Percentiles rank a stretch among this genome's conserved stretches.
Evolutionary conservation across 2,797 vertebrate species (phyloP).

Genomic region (Buceros bicornis): DNA sequence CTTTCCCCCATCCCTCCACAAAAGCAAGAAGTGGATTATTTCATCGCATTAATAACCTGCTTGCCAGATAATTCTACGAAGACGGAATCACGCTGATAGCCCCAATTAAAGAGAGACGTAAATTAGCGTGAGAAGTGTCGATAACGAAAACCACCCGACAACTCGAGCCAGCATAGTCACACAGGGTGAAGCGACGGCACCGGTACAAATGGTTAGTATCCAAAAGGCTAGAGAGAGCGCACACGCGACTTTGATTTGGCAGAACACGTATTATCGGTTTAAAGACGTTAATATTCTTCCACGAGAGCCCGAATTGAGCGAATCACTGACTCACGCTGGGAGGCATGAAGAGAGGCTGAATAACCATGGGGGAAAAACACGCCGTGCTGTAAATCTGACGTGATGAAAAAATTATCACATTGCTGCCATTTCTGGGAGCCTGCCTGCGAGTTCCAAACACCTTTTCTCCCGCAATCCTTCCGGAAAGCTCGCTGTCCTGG

Average conservation of each 20-base stretch:
- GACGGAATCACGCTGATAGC: not conserved
- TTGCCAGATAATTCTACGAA: not conserved
- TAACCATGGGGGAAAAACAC: not conserved
- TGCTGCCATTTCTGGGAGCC: not conserved
- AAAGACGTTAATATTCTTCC: not conserved
- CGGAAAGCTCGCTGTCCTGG: not conserved
- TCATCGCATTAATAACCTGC: not conserved
- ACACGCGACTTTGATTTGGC: not conserved
- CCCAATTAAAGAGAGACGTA: not conserved
- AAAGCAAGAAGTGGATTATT: not conserved
- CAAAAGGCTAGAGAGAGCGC: not conserved
- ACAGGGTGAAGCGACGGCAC: not conserved
- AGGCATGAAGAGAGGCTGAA: slow-evolving; percentile 21
- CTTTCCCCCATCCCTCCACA: not conserved
- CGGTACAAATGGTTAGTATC: not conserved
- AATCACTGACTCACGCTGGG: not conserved
- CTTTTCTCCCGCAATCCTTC: not conserved
- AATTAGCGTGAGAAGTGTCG: not conserved
- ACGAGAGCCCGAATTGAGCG: not conserved
- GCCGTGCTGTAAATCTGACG: not conserved
- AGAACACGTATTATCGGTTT: not conserved
- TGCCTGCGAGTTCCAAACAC: not conserved
- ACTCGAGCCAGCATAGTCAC: not conserved
- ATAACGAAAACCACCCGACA: not conserved
- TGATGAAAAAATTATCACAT: not conserved